Conservation (phyloP, 2,888 invertebrate genomes). For the Xanthorhoe designata region DNA sequence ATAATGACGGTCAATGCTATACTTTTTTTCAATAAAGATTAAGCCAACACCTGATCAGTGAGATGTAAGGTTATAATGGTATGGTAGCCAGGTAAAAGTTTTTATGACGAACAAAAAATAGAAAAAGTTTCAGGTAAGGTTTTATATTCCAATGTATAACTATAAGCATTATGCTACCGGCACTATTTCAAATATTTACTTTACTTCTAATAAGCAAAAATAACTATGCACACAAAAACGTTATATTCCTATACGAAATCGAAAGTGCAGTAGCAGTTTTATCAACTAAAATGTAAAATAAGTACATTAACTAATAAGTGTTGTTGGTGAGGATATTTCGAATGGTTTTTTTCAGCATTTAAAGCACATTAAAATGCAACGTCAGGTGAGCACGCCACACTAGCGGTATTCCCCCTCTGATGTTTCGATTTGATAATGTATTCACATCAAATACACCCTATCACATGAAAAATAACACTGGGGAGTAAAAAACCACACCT, state of each 20-base stretch:
- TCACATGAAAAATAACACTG: conserved; percentile 49
- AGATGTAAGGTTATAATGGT: conserved; percentile 57
- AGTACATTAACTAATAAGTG: not conserved
- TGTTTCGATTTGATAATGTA: conserved; percentile 59
- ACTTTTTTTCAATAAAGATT: conserved; percentile 55
- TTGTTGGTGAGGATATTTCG: not conserved
- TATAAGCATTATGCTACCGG: conserved; percentile 1
- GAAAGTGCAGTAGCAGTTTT: too few species aligned
- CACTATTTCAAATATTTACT: conserved; percentile 34
- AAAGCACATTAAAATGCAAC: conserved; percentile 26
- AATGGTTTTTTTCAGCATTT: conserved; percentile 11
- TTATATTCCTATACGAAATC: not conserved
- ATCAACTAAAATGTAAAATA: too few species aligned
- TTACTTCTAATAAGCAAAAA: conserved; percentile 12
- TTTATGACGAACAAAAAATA: conserved; percentile 27
- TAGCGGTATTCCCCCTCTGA: conserved; percentile 58
- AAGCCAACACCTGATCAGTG: conserved; percentile 70
- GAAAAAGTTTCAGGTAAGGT: conserved; percentile 14
- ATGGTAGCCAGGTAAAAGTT: conserved; percentile 70
- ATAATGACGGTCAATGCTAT: conserved; percentile 55
- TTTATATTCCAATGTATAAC: not conserved
- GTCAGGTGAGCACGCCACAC: conserved; percentile 67
- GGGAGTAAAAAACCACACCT: conserved; percentile 55
- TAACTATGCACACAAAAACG: not conserved
- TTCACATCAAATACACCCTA: conserved; percentile 48